These are phyloP conservation scores for Scaptomyza hsui DNA, from an alignment of 1,140 invertebrate species.

Conservation along the genomic window DNA sequence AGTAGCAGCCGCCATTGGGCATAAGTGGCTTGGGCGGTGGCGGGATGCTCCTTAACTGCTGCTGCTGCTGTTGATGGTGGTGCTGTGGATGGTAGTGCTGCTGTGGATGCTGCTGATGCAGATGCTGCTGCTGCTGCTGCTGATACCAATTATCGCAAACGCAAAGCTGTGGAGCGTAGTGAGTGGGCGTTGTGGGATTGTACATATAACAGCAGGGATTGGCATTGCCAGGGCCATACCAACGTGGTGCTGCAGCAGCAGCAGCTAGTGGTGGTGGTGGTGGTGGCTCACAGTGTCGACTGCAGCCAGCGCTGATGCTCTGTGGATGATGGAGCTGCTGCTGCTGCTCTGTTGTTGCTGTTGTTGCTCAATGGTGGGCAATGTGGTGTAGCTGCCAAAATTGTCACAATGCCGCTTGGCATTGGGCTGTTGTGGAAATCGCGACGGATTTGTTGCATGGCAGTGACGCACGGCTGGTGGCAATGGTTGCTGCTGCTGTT, in stretches of 20 bases:
- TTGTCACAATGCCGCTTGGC: slow-evolving; percentile 71
- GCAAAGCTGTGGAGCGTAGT: slow-evolving; percentile 61
- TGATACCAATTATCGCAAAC: slow-evolving; percentile 78
- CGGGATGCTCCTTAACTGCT: slow-evolving; percentile 38
- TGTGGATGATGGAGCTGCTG: slow-evolving; percentile 27
- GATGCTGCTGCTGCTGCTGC: slow-evolving; percentile 59
- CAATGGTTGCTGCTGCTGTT: slow-evolving; percentile 15
- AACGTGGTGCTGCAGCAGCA: slow-evolving; percentile 36
- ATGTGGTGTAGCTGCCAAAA: slow-evolving; percentile 77
- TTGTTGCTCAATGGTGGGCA: slow-evolving; percentile 65
- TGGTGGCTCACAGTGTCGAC: slow-evolving; percentile 59
- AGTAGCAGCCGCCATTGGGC: slow-evolving; percentile 75
- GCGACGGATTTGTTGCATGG: slow-evolving; percentile 46
- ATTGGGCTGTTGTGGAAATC: slow-evolving; percentile 45
- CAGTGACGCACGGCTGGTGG: slow-evolving; percentile 44
- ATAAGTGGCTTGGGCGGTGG: slow-evolving; percentile 56
- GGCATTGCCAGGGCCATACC: slow-evolving; percentile 40
- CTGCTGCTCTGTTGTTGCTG: slow-evolving; percentile 36
- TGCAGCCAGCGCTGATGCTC: slow-evolving; percentile 47
- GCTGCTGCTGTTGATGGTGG: slow-evolving; percentile 54
- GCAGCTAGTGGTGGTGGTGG: slow-evolving; percentile 11
- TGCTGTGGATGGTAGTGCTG: slow-evolving; percentile 52
- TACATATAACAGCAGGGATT: slow-evolving; percentile 70
- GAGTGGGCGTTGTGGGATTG: slow-evolving; percentile 50
- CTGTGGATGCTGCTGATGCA: slow-evolving; percentile 42